Conservation (phyloP, 2,888 invertebrate genomes). For the Nowickia ferox region DNA sequence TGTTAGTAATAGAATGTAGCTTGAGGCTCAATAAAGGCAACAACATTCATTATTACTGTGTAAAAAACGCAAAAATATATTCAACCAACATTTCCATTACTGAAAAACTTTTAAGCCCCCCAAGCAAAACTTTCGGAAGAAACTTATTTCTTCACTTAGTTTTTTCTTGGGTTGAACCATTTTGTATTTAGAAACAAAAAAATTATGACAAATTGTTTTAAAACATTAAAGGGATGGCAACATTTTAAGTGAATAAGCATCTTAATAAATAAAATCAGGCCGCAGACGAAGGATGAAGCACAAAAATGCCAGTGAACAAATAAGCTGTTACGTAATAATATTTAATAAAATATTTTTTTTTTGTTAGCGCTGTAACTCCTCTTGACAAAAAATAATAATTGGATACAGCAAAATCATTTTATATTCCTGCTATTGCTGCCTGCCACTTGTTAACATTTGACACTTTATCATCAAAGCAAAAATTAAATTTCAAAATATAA, state of each 20-base stretch:
- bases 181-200: slow-evolving; percentile 14
- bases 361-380: slow-evolving; percentile 57
- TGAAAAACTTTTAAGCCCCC: slow-evolving; percentile 33
- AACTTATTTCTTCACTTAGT: slow-evolving; percentile 32
- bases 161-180: slow-evolving; percentile 5
- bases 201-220: slow-evolving; percentile 68
- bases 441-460: slow-evolving; percentile 63
- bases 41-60: too few species aligned
- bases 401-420: slow-evolving; percentile 32
- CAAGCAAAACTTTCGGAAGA: slow-evolving; percentile 16
- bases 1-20: not conserved
- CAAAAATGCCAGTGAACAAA: not conserved
- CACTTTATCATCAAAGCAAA: slow-evolving; percentile 58
- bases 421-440: slow-evolving; percentile 33
- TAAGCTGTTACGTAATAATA: slow-evolving; percentile 18
- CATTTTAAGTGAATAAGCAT: slow-evolving; percentile 70
- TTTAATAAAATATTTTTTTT: slow-evolving; percentile 58
- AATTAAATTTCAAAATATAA: slow-evolving; percentile 63
- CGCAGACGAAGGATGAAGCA: slow-evolving; percentile 22
- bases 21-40: too few species aligned
- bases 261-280: slow-evolving; percentile 66
- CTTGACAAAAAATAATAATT: slow-evolving; percentile 20
- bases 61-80: not conserved
- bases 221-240: slow-evolving; percentile 57
- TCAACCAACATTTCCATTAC: slow-evolving; percentile 21